Evolutionary conservation across 2,797 vertebrate genomes (phyloP).

Genomic region (Manis javanica): DNA sequence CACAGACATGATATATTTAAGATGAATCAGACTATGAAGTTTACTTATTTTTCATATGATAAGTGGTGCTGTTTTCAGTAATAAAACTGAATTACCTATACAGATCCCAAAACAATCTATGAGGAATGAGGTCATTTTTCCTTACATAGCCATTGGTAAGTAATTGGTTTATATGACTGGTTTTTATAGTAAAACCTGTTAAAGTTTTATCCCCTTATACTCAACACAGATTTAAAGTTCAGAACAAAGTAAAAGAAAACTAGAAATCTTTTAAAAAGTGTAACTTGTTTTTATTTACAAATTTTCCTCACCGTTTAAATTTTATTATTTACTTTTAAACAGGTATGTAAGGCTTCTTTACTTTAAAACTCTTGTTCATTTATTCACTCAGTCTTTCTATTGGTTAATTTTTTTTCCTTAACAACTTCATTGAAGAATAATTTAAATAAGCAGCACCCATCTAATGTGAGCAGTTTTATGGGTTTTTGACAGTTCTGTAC

Average conservation of each 20-base stretch:
- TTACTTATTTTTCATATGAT: constrained; percentile 14
- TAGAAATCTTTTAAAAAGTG: background rate
- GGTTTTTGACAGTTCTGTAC: background rate
- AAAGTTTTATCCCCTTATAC: constrained; percentile 26
- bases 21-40: background rate
- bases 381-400: background rate
- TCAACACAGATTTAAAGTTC: background rate
- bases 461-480: background rate
- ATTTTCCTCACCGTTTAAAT: background rate
- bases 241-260: constrained; percentile 7
- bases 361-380: background rate
- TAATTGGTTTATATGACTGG: background rate
- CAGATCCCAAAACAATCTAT: background rate
- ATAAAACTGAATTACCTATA: constrained; percentile 42
- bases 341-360: background rate
- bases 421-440: background rate
- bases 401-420: background rate
- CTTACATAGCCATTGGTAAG: background rate
- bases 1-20: background rate
- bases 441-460: background rate
- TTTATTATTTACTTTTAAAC: background rate
- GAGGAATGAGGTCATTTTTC: background rate
- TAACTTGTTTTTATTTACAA: background rate
- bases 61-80: constrained; percentile 6
- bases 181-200: constrained; percentile 44